Evolutionary conservation across 2,888 invertebrate genomes (phyloP), one percentile per base, ranked within the genome.

Genomic region (Drosophila meridionalis): DNA sequence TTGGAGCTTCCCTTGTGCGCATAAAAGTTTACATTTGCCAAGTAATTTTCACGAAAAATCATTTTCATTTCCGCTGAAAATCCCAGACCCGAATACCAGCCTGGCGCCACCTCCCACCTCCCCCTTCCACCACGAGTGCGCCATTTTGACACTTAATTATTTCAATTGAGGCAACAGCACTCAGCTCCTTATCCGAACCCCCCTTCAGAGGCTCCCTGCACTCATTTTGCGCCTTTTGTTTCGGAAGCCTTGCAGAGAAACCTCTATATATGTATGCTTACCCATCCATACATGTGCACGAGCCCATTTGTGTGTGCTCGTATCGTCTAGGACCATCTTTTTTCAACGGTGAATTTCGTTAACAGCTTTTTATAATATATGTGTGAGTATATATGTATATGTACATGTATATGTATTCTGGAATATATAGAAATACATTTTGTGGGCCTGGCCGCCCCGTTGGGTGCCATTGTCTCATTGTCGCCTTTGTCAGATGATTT

Each of bases 91-190:
- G 36, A 56, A 48, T 36, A 47, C 7, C 53, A 40, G 40, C 30
- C 30, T 9, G n/a, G 9, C 4, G 2, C 50, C 32, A 9, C 50
- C 47, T 20, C 43, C 4, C n/a, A 20, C 9, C 36, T 2, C 9
- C 36, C 8, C 2, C 36, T 9, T 0, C 50, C 14, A 34, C 53
- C 36, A 26, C 38, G 11, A 69, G 63, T 63, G 75, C 82, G 73
- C 74, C 80, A 79, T 84, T 84, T 84, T 83, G 84, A 83, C 83
- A 84, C 83, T 84, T 84, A 84, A 84, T 84, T 84, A 84, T 84
- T 84, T 84, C 84, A 81, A 83, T 84, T 84, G 83, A 77, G 76
- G 75, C 82, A 72, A 69, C 26, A 62, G 53, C 64, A 38, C 38
- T 38, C 53, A 28, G 38, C 56, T 14, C 38, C 55, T 5, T 20